phyloP scores from a whole-genome alignment of 2,888 invertebrate species.

The Merodon equestris region DNA sequence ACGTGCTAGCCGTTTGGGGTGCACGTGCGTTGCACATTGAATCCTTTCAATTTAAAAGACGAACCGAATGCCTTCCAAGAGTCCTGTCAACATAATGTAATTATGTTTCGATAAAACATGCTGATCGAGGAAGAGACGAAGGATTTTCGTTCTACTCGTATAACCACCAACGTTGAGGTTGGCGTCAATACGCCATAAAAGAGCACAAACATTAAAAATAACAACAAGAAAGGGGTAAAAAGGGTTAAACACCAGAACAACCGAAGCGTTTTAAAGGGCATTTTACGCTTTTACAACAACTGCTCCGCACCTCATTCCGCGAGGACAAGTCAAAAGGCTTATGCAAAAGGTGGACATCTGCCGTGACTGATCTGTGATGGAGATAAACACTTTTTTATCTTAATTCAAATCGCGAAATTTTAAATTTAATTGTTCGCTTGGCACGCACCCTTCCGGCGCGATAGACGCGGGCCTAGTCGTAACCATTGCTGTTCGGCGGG shows the following conservation, averaged over 20 bases:
- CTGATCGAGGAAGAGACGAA: not conserved
- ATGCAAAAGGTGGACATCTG: constrained; percentile 63
- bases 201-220: constrained; percentile 37
- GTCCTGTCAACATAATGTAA: constrained; percentile 57
- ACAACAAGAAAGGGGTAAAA: constrained; percentile 50
- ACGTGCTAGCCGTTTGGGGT: constrained; percentile 61
- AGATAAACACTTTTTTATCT: constrained; percentile 56
- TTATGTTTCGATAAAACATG: constrained; percentile 47
- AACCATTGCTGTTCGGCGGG: not conserved
- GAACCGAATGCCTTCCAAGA: not conserved
- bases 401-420: constrained; percentile 65
- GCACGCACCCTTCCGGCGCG: constrained; percentile 52
- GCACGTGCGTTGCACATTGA: constrained; percentile 63
- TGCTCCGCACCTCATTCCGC: constrained; percentile 15
- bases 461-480: too few species aligned
- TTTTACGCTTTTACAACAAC: constrained; percentile 55
- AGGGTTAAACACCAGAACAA: constrained; percentile 57
- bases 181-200: constrained; percentile 30
- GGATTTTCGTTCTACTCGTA: constrained; percentile 40
- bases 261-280: constrained; percentile 60
- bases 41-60: constrained; percentile 12
- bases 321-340: constrained; percentile 10
- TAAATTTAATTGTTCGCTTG: constrained; percentile 61
- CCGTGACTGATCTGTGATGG: constrained; percentile 57
- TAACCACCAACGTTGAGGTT: constrained; percentile 8